Evolutionary conservation across 2,113 vertebrate species (phyloP).

Genomic region (Genyomyrus donnyi): DNA sequence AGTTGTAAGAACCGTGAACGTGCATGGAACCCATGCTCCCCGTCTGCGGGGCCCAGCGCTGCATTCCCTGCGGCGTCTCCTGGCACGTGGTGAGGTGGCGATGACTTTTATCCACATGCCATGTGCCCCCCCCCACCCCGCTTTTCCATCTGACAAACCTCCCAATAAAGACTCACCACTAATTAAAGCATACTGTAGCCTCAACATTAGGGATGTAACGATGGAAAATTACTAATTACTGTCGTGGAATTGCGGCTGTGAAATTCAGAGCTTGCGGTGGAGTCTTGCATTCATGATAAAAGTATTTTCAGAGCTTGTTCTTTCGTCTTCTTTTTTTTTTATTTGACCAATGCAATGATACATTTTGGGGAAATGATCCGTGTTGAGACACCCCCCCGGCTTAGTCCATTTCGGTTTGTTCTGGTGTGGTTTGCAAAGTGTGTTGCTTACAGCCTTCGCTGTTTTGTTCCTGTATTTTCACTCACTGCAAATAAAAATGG

Average conservation of each 20-base stretch:
- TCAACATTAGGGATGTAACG: conserved; percentile 44
- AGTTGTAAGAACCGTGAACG: conserved; percentile 24
- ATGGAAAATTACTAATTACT: conserved; percentile 50
- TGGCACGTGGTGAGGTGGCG: conserved; percentile 31
- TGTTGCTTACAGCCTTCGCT: conserved; percentile 64
- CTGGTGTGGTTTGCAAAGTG: conserved; percentile 63
- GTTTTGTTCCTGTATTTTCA: conserved; percentile 55
- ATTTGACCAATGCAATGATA: conserved; percentile 23
- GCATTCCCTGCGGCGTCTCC: neutral
- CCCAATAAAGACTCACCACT: conserved; percentile 55
- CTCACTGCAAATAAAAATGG: conserved; percentile 58
- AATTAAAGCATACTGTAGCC: conserved; percentile 56
- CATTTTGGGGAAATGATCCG: conserved; percentile 31
- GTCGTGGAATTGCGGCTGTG: conserved; percentile 49
- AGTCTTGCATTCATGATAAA: conserved; percentile 25
- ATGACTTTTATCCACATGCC: conserved; percentile 48
- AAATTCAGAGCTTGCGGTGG: conserved; percentile 36
- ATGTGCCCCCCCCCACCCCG: conserved; percentile 43
- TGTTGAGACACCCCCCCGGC: neutral
- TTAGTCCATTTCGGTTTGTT: conserved; percentile 52
- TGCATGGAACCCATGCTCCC: neutral
- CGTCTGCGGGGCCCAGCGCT: neutral
- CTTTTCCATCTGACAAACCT: conserved; percentile 58
- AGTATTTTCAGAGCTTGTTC: conserved; percentile 32
- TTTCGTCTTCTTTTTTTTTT: neutral